Evolutionary conservation across 1,140 invertebrate genomes (phyloP).

Genomic region (Orchesella cincta): DNA sequence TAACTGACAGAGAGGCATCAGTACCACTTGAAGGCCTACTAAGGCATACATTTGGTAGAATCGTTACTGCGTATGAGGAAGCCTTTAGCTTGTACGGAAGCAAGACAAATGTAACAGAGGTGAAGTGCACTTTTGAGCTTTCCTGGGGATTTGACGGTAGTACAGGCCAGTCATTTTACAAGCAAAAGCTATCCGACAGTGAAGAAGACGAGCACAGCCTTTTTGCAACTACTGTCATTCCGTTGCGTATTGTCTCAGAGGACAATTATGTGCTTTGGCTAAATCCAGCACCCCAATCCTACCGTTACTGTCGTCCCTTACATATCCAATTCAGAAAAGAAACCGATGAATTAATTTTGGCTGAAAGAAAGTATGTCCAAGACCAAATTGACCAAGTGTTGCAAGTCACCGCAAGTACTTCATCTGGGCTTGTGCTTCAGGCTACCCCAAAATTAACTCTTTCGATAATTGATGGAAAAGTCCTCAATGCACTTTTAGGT

Average conservation of each 20-base stretch:
- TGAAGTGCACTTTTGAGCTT: neutral
- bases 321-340: neutral
- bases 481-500: conserved; percentile 22
- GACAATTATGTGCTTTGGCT: neutral
- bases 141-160: conserved; percentile 36
- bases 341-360: neutral
- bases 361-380: neutral
- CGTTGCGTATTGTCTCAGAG: neutral
- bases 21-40: no score
- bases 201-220: no score
- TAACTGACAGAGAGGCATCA: no score
- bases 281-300: conserved; percentile 5
- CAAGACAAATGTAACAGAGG: no score
- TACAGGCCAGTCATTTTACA: conserved; percentile 18
- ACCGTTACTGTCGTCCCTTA: neutral
- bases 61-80: no score
- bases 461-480: conserved; percentile 45
- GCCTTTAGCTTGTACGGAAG: no score
- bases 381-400: conserved; percentile 20
- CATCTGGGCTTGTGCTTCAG: neutral
- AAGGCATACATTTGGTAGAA: no score
- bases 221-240: conserved; percentile 2
- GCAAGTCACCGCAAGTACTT: no score
- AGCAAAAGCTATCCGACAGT: neutral
- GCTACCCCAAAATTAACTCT: no score